Percentiles rank a stretch among this genome's conserved stretches.
phyloP scores from a whole-genome alignment of 2,113 vertebrate genomes.

The Galbula dea region DNA sequence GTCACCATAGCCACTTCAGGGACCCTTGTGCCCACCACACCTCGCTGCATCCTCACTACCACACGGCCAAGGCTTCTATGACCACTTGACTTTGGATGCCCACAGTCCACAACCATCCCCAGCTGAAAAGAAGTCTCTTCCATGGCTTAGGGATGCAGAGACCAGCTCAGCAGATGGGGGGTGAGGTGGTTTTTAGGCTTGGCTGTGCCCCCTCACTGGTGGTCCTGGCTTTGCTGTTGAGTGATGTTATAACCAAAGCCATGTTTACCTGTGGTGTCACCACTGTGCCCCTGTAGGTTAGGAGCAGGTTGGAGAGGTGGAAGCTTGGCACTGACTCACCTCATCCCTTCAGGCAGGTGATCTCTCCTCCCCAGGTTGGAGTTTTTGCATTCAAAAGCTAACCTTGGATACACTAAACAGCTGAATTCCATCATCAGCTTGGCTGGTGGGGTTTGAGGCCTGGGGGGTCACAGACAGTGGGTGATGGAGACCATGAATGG shows the following conservation, averaged over 20 bases:
- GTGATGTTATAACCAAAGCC: accelerated
- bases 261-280: accelerated
- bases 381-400: neutral
- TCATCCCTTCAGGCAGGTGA: neutral
- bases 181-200: accelerated
- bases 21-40: neutral
- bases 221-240: accelerated
- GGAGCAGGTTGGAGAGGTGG: neutral
- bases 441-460: neutral
- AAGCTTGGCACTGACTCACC: neutral
- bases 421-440: neutral
- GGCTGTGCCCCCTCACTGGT: neutral
- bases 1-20: constrained; percentile 73
- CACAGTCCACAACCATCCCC: accelerated
- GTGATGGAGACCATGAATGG: neutral
- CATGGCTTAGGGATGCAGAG: accelerated
- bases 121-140: too few relatives aligned
- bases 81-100: neutral
- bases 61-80: accelerated
- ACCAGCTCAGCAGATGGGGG: accelerated
- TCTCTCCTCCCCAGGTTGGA: neutral
- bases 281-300: too few relatives aligned
- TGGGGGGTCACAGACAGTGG: accelerated
- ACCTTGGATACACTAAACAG: accelerated
- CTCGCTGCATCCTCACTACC: neutral